Evolutionary conservation across 2,888 invertebrate genomes (phyloP).

Genomic region (Drosophila niveifrons): DNA sequence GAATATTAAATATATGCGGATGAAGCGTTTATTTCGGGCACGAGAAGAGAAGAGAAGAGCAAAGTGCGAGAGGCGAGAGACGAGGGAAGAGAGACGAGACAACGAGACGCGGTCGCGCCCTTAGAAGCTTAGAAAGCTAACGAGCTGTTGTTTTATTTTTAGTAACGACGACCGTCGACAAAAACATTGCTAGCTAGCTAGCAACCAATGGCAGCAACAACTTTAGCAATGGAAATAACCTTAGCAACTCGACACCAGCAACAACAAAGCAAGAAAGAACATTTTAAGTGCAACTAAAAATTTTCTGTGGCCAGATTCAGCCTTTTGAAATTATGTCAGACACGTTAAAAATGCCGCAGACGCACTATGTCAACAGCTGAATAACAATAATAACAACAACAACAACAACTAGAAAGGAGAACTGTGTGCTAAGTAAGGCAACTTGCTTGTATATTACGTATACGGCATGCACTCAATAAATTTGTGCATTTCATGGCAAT

Average conservation of each 20-base stretch:
- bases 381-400: constrained; percentile 21
- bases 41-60: constrained; percentile 7
- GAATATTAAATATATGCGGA: constrained; percentile 20
- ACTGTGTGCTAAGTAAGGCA: constrained; percentile 10
- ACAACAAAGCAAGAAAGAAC: constrained; percentile 17
- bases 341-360: constrained; percentile 34
- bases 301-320: constrained; percentile 42
- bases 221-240: constrained; percentile 7
- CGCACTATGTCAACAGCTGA: constrained; percentile 28
- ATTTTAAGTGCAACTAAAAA: constrained; percentile 71
- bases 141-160: constrained; percentile 40
- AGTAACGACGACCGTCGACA: constrained; percentile 28
- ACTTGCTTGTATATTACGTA: constrained; percentile 55
- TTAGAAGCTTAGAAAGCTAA: constrained; percentile 15
- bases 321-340: constrained; percentile 59
- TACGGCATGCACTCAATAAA: constrained; percentile 69
- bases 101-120: constrained; percentile 14
- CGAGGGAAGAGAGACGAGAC: neutral
- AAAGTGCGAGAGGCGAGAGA: no score
- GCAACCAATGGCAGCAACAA: constrained; percentile 2
- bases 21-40: constrained; percentile 52
- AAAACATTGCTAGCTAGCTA: neutral
- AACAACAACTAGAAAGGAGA: neutral
- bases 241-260: constrained; percentile 5
- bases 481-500: constrained; percentile 68